These are phyloP conservation scores for Escarpia spicata DNA, from an alignment of 2,888 invertebrate genomes.

Conservation along the genomic window DNA sequence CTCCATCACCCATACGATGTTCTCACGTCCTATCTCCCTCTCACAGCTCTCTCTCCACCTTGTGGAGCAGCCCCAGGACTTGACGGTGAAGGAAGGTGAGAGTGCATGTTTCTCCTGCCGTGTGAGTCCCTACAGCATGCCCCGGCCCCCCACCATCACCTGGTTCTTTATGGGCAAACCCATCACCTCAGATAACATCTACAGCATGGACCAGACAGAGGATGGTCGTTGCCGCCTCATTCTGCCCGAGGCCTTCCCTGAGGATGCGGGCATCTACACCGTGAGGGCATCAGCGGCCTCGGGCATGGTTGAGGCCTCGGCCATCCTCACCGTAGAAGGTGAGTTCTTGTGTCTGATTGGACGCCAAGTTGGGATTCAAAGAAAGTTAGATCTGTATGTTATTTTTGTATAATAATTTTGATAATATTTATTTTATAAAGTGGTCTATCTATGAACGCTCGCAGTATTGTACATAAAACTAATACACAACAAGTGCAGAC, in stretches of 20 bases:
- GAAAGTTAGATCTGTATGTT: no score
- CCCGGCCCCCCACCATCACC: slow-evolving; percentile 32
- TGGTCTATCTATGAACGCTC: no score
- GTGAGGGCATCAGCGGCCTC: slow-evolving; percentile 96
- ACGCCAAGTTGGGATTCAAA: not conserved
- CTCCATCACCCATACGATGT: not conserved
- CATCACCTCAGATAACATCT: slow-evolving; percentile 38
- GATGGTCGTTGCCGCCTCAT: slow-evolving; percentile 71
- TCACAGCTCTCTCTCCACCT: slow-evolving; percentile 34
- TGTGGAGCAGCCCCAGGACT: slow-evolving; percentile 43
- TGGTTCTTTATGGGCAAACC: slow-evolving; percentile 43
- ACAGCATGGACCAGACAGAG: slow-evolving; percentile 33
- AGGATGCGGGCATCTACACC: slow-evolving; percentile 96
- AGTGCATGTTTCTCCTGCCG: slow-evolving; percentile 41
- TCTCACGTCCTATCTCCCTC: not conserved
- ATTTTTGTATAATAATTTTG: no score
- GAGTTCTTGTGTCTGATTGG: slow-evolving; percentile 27
- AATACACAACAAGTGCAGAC: no score
- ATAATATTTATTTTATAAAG: no score
- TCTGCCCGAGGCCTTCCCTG: slow-evolving; percentile 89
- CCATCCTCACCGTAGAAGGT: slow-evolving; percentile 94
- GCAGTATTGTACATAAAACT: no score
- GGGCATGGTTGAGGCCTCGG: slow-evolving; percentile 96
- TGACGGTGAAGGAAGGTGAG: slow-evolving; percentile 57
- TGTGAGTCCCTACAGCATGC: slow-evolving; percentile 27